Percentiles rank a stretch among this genome's conserved stretches.
These are phyloP conservation scores for Perca fluviatilis DNA, from an alignment of 2,113 vertebrate genomes.

Conservation along the genomic window DNA sequence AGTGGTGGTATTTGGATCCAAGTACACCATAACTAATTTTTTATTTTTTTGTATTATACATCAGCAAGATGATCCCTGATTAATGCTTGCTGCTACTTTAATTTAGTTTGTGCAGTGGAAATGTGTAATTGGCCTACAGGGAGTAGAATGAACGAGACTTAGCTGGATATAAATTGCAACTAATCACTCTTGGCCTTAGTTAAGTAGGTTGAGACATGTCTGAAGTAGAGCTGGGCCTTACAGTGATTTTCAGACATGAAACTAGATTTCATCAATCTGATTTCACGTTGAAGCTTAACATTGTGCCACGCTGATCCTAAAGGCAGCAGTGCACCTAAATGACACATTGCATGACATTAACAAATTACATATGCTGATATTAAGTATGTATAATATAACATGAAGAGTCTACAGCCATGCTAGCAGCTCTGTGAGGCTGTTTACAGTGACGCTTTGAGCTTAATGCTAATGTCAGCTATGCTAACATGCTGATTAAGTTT, in stretches of 20 bases:
- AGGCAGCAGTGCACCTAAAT: constrained; percentile 3
- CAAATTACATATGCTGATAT: not conserved
- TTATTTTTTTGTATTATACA: not conserved
- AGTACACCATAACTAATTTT: not conserved
- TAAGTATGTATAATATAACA: not conserved
- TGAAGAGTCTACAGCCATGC: not conserved
- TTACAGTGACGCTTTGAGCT: not conserved
- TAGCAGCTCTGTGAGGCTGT: not conserved
- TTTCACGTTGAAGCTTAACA: not conserved
- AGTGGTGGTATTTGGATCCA: not conserved
- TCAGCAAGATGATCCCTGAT: not conserved
- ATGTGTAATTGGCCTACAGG: not conserved
- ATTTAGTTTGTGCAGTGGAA: not conserved
- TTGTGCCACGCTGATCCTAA: not conserved
- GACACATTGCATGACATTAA: not conserved
- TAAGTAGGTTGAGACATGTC: not conserved
- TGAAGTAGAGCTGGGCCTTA: not conserved
- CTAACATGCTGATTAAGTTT: not conserved
- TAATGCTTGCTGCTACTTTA: not conserved
- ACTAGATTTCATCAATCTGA: not conserved
- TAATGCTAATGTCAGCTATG: not conserved
- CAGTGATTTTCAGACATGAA: not conserved
- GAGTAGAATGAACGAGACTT: not conserved
- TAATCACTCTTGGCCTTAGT: not conserved
- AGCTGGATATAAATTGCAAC: not conserved